phyloP scores from a whole-genome alignment of 1,140 invertebrate species.

The Tribolium castaneum region DNA sequence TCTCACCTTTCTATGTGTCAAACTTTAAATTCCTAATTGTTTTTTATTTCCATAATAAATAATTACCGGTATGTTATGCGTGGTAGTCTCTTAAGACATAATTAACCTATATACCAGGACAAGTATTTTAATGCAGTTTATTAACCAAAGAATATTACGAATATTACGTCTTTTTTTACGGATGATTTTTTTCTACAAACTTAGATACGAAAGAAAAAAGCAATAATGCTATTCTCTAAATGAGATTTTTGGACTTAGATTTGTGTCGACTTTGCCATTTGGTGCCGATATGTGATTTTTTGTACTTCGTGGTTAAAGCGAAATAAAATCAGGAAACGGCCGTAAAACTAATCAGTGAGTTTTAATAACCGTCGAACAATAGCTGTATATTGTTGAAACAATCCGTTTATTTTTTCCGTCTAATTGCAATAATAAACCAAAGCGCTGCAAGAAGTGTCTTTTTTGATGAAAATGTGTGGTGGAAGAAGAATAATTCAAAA shows the following conservation, averaged over 20 bases:
- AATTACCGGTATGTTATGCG: neutral
- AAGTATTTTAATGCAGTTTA: conserved; percentile 25
- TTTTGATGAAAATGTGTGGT: neutral
- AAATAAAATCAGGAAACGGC: no score
- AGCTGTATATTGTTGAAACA: no score
- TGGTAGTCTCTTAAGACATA: neutral
- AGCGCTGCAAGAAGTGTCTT: neutral
- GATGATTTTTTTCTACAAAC: no score
- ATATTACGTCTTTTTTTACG: neutral
- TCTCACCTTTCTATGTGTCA: neutral
- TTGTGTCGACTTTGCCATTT: no score
- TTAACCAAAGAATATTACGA: conserved; percentile 17
- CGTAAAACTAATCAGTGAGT: no score
- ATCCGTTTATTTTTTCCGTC: neutral
- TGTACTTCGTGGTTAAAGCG: no score
- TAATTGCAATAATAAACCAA: neutral
- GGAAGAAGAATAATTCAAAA: neutral
- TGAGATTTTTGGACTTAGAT: no score
- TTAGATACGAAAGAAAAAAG: no score
- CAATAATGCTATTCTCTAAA: no score
- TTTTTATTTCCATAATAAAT: neutral
- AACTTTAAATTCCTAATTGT: neutral
- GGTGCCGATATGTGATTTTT: no score
- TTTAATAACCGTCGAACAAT: no score
- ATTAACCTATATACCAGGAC: conserved; percentile 29